These are phyloP conservation scores for Orthosia cruda DNA, from an alignment of 2,888 invertebrate genomes.

Conservation along the genomic window DNA sequence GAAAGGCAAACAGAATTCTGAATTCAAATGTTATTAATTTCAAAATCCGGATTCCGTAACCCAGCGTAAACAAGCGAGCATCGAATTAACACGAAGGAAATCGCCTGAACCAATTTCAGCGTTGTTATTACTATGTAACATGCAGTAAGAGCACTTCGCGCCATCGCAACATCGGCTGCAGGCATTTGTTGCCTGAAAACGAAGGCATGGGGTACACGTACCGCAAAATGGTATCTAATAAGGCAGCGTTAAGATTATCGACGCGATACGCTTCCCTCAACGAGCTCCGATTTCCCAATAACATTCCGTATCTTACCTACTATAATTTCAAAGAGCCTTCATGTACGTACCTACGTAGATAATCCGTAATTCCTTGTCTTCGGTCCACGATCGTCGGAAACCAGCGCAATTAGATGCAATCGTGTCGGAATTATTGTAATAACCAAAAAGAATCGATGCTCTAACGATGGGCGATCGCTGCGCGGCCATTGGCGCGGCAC, in stretches of 20 bases:
- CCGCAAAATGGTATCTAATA: constrained; percentile 82
- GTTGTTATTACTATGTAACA: constrained; percentile 52
- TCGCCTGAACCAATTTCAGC: constrained; percentile 48
- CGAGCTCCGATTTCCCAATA: constrained; percentile 74
- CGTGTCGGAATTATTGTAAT: constrained; percentile 91
- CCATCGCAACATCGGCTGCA: constrained; percentile 49
- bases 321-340: constrained; percentile 69
- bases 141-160: constrained; percentile 52
- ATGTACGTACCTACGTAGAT: constrained; percentile 74
- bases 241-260: constrained; percentile 81
- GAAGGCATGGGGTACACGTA: constrained; percentile 81
- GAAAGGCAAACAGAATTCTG: background rate
- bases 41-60: constrained; percentile 15
- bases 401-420: constrained; percentile 90
- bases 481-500: constrained; percentile 85
- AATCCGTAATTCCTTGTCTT: constrained; percentile 83
- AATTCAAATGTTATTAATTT: constrained; percentile 5
- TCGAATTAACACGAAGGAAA: constrained; percentile 30
- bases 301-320: constrained; percentile 62
- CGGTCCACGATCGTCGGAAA: constrained; percentile 86
- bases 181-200: constrained; percentile 60
- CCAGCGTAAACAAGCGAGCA: constrained; percentile 14
- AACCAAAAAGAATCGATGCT: constrained; percentile 90
- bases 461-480: constrained; percentile 85
- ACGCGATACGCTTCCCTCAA: constrained; percentile 80